Evolutionary conservation across 2,113 vertebrate species (phyloP).

Genomic region (Ancistrus triradiatus): DNA sequence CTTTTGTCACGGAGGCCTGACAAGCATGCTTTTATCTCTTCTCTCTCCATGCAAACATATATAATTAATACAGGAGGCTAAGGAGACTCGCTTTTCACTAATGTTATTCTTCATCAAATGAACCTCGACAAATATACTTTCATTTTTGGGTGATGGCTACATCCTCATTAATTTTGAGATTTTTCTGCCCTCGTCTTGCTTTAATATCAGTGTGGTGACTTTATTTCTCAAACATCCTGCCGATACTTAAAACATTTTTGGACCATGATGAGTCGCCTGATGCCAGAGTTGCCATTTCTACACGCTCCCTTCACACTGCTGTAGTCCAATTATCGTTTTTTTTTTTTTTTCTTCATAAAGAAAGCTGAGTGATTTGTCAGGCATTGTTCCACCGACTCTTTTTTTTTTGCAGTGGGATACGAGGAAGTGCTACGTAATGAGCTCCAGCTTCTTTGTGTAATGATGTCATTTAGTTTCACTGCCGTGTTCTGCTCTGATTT

Average conservation of each 20-base stretch:
- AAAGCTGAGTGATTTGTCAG: constrained; percentile 36
- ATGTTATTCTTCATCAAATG: not conserved
- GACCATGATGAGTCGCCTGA: constrained; percentile 29
- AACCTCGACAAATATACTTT: constrained; percentile 17
- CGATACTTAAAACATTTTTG: constrained; percentile 25
- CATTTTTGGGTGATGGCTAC: not conserved
- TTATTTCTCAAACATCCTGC: constrained; percentile 2
- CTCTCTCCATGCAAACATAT: too few species aligned
- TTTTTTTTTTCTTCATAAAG: constrained; percentile 4
- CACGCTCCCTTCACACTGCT: constrained; percentile 25
- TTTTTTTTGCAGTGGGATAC: constrained; percentile 8
- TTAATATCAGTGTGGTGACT: constrained; percentile 21
- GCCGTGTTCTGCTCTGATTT: constrained; percentile 7
- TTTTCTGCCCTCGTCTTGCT: constrained; percentile 10
- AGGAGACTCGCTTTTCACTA: too few species aligned
- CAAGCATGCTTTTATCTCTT: too few species aligned
- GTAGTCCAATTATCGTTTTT: constrained; percentile 42
- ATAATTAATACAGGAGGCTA: too few species aligned
- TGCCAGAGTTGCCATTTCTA: constrained; percentile 14
- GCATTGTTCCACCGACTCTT: constrained; percentile 25
- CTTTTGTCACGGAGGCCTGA: too few species aligned
- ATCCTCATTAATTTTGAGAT: constrained; percentile 27
- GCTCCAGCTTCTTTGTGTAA: constrained; percentile 35
- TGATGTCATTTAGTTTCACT: constrained; percentile 15
- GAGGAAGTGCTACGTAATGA: constrained; percentile 31